A percentile compares a stretch with the other conserved stretches of the same genome.
These are phyloP conservation scores for Tipula unca DNA, from an alignment of 2,888 invertebrate genomes.

Conservation along the genomic window DNA sequence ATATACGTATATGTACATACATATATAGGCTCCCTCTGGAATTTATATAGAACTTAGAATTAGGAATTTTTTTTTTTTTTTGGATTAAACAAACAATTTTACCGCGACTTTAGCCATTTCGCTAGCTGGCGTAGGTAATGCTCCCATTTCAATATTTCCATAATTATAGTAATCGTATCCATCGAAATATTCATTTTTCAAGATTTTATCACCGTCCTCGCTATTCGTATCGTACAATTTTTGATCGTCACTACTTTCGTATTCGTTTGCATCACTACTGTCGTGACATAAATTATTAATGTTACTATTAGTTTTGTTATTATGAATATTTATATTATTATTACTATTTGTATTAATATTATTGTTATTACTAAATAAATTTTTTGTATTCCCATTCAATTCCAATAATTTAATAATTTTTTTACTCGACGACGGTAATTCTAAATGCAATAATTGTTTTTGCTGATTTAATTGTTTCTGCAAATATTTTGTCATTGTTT, in stretches of 20 bases:
- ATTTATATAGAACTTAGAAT: background rate
- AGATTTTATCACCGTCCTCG: background rate
- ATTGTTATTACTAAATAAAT: background rate
- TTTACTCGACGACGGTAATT: conserved; percentile 41
- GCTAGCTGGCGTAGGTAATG: conserved; percentile 43
- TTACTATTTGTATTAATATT: background rate
- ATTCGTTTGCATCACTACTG: conserved; percentile 14
- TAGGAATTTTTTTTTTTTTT: conserved; percentile 24
- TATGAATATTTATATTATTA: background rate
- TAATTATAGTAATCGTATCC: conserved; percentile 26
- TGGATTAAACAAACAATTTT: conserved; percentile 31
- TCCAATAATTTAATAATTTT: conserved; percentile 41
- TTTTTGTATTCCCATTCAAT: conserved; percentile 35
- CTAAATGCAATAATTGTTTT: conserved; percentile 41
- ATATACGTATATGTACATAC: no score
- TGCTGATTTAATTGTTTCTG: conserved; percentile 43
- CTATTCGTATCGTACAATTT: conserved; percentile 15
- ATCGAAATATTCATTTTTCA: conserved; percentile 9
- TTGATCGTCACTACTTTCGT: conserved; percentile 9
- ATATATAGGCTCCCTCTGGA: background rate
- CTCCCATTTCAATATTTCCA: conserved; percentile 41
- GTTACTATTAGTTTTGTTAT: background rate
- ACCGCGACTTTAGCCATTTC: conserved; percentile 44
- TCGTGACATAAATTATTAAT: background rate
- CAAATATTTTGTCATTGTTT: conserved; percentile 41